Evolutionary conservation across 2,113 vertebrate genomes (phyloP).

Genomic region (Phylloscopus trochilus): DNA sequence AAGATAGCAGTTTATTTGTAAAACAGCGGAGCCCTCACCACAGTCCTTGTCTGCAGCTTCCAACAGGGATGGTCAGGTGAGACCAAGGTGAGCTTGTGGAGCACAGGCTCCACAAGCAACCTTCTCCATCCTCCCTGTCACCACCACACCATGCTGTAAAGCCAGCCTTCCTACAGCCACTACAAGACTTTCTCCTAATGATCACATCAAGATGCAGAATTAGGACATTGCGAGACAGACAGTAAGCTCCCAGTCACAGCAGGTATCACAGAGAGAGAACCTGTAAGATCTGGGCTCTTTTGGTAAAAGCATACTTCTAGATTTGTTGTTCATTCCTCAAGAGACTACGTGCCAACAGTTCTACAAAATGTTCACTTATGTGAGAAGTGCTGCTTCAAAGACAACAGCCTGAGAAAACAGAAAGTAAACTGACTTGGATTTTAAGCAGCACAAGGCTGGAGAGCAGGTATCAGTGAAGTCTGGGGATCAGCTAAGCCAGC

Average conservation of each 20-base stretch:
- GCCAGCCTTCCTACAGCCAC: neutral
- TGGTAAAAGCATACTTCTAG: neutral
- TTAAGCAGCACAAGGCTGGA: neutral
- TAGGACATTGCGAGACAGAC: neutral
- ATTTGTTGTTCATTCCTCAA: neutral
- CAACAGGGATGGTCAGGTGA: neutral
- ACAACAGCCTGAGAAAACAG: neutral
- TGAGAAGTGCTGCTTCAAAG: neutral
- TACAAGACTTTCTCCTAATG: neutral
- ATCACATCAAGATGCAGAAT: neutral
- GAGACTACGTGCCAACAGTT: neutral
- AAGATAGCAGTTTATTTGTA: conserved; percentile 23
- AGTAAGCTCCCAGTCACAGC: neutral
- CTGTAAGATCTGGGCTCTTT: neutral
- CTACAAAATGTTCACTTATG: neutral
- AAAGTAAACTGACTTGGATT: neutral
- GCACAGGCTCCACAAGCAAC: neutral
- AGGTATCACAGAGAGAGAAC: neutral
- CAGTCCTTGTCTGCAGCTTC: neutral
- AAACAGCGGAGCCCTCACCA: neutral
- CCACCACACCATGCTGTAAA: neutral
- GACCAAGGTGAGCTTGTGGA: neutral
- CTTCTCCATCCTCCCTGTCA: neutral
- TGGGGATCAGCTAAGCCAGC: neutral
- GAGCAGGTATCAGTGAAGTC: neutral